Percentiles rank a stretch among this genome's conserved stretches.
These are phyloP conservation scores for Drosophila sturtevanti DNA, from an alignment of 1,140 invertebrate species.

Conservation along the genomic window DNA sequence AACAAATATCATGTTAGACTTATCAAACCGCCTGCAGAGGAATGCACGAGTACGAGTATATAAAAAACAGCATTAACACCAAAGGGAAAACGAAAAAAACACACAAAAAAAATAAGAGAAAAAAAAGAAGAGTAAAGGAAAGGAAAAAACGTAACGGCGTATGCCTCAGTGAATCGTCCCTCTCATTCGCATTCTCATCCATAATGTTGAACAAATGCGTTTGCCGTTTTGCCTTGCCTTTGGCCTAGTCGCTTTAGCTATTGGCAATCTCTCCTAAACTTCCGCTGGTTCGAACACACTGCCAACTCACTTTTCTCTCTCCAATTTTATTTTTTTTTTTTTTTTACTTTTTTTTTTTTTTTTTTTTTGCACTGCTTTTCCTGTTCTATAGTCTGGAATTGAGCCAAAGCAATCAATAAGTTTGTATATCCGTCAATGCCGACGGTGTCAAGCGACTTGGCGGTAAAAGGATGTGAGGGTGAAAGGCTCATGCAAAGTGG, in stretches of 20 bases:
- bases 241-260: slow-evolving; percentile 40
- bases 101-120: slow-evolving; percentile 8
- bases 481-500: slow-evolving; percentile 49
- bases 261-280: slow-evolving; percentile 72
- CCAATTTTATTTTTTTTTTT: background rate
- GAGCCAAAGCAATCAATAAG: slow-evolving; percentile 67
- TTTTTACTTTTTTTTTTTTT: slow-evolving; percentile 27
- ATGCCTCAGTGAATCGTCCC: slow-evolving; percentile 34
- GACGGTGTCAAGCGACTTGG: background rate
- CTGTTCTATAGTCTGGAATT: slow-evolving; percentile 33
- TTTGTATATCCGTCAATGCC: slow-evolving; percentile 56
- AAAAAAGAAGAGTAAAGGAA: slow-evolving; percentile 22
- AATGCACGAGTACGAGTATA: background rate
- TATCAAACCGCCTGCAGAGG: slow-evolving; percentile 1
- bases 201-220: slow-evolving; percentile 32
- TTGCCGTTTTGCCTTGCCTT: slow-evolving; percentile 14
- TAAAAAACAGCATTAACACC: slow-evolving; percentile 3
- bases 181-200: slow-evolving; percentile 7
- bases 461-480: background rate
- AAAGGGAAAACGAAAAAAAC: background rate
- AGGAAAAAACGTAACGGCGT: slow-evolving; percentile 37
- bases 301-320: slow-evolving; percentile 3
- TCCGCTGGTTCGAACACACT: slow-evolving; percentile 52
- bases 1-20: background rate
- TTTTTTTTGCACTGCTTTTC: slow-evolving; percentile 27